A percentile compares a stretch with the other conserved stretches of the same genome.
Evolutionary conservation across 2,888 invertebrate species (phyloP).

Genomic region (Diogma glabrata): DNA sequence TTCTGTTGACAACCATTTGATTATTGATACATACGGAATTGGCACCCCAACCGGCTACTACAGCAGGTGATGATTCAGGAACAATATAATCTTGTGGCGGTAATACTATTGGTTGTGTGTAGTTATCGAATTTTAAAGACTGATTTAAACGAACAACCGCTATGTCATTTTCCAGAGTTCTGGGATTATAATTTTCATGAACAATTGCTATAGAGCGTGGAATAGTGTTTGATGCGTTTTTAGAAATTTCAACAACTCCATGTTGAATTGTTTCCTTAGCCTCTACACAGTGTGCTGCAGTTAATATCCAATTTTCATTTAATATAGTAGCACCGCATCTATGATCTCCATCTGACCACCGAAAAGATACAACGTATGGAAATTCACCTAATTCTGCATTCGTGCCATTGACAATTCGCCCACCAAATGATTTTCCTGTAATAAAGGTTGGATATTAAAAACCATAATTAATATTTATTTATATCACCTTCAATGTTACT

Average conservation of each 20-base stretch:
- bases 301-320: slow-evolving; percentile 6
- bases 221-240: too few species aligned
- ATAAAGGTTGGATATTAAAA: too few species aligned
- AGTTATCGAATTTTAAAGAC: too few species aligned
- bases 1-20: background rate
- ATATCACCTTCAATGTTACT: too few species aligned
- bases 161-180: too few species aligned
- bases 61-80: background rate
- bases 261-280: slow-evolving; percentile 4
- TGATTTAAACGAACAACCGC: too few species aligned
- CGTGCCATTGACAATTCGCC: slow-evolving; percentile 10
- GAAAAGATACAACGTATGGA: slow-evolving; percentile 10
- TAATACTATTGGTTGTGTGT: too few species aligned
- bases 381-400: slow-evolving; percentile 2
- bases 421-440: too few species aligned
- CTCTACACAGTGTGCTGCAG: slow-evolving; percentile 7
- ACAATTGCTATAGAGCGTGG: too few species aligned
- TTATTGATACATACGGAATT: background rate
- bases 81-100: background rate
- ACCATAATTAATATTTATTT: too few species aligned
- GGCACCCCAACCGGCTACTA: slow-evolving; percentile 20
- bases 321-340: slow-evolving; percentile 1
- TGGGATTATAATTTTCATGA: too few species aligned
- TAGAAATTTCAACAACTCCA: slow-evolving; percentile 2
- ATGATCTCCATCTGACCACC: background rate